Evolutionary conservation across 2,888 invertebrate species (phyloP).

Genomic region (Campoletis raptor): DNA sequence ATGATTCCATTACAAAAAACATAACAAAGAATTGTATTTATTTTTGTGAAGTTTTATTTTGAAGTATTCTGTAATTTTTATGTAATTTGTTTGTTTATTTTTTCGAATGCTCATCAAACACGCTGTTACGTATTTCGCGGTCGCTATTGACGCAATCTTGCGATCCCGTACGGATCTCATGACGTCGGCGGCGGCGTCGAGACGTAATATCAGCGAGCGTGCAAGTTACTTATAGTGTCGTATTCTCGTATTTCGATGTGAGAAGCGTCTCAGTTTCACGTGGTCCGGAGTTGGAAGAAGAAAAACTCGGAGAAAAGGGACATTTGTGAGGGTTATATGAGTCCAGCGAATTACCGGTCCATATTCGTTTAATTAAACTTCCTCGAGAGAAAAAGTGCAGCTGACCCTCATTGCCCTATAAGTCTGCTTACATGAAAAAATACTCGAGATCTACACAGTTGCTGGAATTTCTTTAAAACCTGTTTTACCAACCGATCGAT

Average conservation of each 20-base stretch:
- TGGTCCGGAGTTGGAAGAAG: background rate
- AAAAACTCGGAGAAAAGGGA: background rate
- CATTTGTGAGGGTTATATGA: background rate
- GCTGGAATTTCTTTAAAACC: conserved; percentile 23
- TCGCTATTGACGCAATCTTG: conserved; percentile 18
- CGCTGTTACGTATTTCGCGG: background rate
- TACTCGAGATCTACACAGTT: background rate
- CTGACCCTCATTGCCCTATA: background rate
- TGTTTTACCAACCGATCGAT: conserved; percentile 53
- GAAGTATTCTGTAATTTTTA: background rate
- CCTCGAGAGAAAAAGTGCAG: background rate
- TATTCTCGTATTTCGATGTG: conserved; percentile 9
- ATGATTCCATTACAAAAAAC: background rate
- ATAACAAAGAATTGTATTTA: background rate
- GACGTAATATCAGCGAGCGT: conserved; percentile 5
- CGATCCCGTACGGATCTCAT: background rate
- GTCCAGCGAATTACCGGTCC: background rate
- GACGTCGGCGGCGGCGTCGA: background rate
- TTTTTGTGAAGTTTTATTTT: background rate
- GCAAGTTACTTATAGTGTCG: background rate
- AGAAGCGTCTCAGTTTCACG: background rate
- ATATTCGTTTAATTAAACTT: background rate
- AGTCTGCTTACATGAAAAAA: background rate
- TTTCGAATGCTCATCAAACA: background rate
- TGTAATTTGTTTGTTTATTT: background rate